Conservation (phyloP, 2,113 vertebrate genomes). For the Albula goreensis region DNA sequence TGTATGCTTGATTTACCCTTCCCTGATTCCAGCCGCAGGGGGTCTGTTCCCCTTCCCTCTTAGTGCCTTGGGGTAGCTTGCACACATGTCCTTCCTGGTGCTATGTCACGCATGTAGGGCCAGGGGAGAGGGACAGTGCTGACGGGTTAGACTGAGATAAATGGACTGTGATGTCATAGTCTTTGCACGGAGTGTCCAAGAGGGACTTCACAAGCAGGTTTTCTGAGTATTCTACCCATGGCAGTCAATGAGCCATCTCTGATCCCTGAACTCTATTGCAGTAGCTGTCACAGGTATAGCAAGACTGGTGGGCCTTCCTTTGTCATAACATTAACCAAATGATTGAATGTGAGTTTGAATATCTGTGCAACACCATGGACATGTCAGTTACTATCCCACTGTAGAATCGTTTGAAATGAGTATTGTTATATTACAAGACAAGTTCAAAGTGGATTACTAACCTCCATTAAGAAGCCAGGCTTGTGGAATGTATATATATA, state of each 20-base stretch:
- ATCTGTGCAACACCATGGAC: neutral
- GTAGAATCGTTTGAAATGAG: too few species aligned
- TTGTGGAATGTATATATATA: too few species aligned
- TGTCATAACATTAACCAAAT: neutral
- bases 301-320: neutral
- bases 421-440: too few species aligned
- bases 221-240: neutral
- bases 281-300: neutral
- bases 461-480: too few species aligned
- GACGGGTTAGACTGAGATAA: neutral
- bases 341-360: neutral
- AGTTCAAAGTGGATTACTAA: too few species aligned
- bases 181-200: neutral
- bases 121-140: neutral
- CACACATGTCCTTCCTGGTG: constrained; percentile 51
- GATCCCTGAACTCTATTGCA: neutral
- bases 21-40: neutral
- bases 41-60: constrained; percentile 20
- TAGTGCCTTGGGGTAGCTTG: constrained; percentile 56
- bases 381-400: too few species aligned
- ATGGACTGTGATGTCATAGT: neutral
- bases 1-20: constrained; percentile 21
- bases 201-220: neutral
- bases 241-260: neutral
- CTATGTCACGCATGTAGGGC: neutral